A percentile compares a stretch with the other conserved stretches of the same genome.
phyloP scores from a whole-genome alignment of 2,888 invertebrate genomes.

The Monochamus alternatus region DNA sequence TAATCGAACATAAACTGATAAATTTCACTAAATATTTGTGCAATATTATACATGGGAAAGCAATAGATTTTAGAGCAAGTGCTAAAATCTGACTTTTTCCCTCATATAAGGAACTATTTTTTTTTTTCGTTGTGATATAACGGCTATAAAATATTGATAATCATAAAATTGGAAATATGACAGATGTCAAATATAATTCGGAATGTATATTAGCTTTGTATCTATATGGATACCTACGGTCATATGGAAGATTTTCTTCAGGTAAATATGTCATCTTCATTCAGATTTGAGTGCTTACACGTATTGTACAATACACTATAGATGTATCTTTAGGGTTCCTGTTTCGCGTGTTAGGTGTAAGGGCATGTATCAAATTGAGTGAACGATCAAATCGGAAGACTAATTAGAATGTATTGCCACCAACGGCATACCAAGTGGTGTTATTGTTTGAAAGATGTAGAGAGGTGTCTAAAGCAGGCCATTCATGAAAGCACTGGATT shows the following conservation, averaged over 20 bases:
- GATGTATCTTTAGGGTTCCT: constrained; percentile 7
- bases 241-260: neutral
- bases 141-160: neutral
- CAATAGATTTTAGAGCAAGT: no score
- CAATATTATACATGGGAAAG: no score
- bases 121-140: neutral
- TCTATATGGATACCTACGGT: neutral
- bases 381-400: constrained; percentile 47
- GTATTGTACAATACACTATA: constrained; percentile 26
- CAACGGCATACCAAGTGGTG: constrained; percentile 41
- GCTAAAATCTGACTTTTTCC: no score
- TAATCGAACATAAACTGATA: no score
- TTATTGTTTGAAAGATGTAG: neutral
- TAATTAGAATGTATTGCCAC: constrained; percentile 44
- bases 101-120: neutral
- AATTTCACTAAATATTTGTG: no score
- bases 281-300: constrained; percentile 1
- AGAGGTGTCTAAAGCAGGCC: neutral
- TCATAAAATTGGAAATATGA: neutral
- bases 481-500: constrained; percentile 16
- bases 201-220: no score
- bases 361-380: no score
- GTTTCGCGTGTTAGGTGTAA: no score
- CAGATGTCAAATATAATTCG: no score
- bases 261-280: neutral